Conservation (phyloP, 2,797 vertebrate species). For the Takifugu rubripes region DNA sequence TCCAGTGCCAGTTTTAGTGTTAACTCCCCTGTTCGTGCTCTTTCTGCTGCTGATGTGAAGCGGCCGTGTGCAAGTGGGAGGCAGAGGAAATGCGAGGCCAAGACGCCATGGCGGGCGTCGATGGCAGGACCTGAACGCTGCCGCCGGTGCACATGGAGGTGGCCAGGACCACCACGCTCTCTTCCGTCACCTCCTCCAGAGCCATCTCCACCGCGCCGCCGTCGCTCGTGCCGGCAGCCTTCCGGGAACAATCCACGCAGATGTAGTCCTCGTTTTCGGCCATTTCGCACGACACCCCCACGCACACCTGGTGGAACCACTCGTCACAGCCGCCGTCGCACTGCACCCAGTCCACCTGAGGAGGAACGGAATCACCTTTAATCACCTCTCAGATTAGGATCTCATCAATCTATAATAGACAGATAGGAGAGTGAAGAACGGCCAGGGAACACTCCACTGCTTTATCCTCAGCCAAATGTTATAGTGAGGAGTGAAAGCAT, state of each 20-base stretch:
- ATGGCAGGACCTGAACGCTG: slow-evolving; percentile 44
- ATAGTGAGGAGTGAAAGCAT: too few relatives aligned
- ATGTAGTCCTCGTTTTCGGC: slow-evolving; percentile 98
- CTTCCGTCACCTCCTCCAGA: slow-evolving; percentile 69
- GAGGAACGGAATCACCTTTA: background rate
- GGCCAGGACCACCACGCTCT: slow-evolving; percentile 73
- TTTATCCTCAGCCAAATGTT: too few relatives aligned
- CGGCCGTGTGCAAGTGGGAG: slow-evolving; percentile 33
- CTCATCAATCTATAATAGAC: too few relatives aligned
- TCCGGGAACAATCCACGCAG: slow-evolving; percentile 90
- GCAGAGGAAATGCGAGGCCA: slow-evolving; percentile 34
- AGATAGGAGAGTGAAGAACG: too few relatives aligned
- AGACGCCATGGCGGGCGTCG: slow-evolving; percentile 26
- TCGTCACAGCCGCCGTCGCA: slow-evolving; percentile 98
- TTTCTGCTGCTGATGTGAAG: slow-evolving; percentile 52
- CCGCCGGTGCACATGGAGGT: slow-evolving; percentile 72
- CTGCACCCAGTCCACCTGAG: slow-evolving; percentile 99
- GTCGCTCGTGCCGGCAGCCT: slow-evolving; percentile 39
- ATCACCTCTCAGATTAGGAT: background rate
- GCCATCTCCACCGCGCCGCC: slow-evolving; percentile 52
- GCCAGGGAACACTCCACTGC: too few relatives aligned
- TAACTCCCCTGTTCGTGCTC: slow-evolving; percentile 90
- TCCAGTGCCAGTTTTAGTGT: slow-evolving; percentile 44
- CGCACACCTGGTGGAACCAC: slow-evolving; percentile 99
- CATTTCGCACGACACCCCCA: slow-evolving; percentile 97